A percentile compares a stretch with the other conserved stretches of the same genome.
Conservation (phyloP, 2,113 vertebrate species). For the Anolis carolinensis region DNA sequence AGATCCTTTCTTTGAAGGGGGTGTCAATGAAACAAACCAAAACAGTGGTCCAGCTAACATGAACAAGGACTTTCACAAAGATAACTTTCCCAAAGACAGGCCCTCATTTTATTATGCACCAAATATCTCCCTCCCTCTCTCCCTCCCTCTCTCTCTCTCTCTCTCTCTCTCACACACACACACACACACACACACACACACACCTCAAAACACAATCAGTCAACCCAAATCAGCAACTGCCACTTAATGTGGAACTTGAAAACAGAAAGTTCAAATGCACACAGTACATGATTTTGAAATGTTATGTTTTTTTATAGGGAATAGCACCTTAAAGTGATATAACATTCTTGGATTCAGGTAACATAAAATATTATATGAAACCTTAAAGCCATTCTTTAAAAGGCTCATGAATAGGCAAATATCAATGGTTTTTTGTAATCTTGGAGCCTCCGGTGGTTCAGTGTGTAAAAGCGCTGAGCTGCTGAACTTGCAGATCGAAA, state of each 20-base stretch:
- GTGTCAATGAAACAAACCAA: conserved; percentile 6
- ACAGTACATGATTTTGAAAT: not conserved
- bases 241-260: not conserved
- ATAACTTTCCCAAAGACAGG: not conserved
- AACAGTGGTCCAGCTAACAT: not conserved
- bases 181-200: not conserved
- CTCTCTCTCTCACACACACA: not conserved
- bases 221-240: not conserved
- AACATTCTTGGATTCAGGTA: not conserved
- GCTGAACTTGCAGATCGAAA: too few relatives aligned
- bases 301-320: not conserved
- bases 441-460: too few relatives aligned
- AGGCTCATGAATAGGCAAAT: not conserved
- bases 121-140: not conserved
- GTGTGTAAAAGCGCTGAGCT: too few relatives aligned
- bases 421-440: not conserved
- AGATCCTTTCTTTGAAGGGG: not conserved
- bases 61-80: not conserved
- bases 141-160: too few relatives aligned
- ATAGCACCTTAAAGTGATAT: not conserved
- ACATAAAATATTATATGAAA: not conserved
- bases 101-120: not conserved
- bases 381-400: not conserved
- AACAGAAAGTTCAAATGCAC: not conserved
- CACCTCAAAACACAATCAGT: not conserved